Percentiles rank a stretch among this genome's conserved stretches.
phyloP scores from a whole-genome alignment of 2,888 invertebrate species.

The Lycia hirtaria region DNA sequence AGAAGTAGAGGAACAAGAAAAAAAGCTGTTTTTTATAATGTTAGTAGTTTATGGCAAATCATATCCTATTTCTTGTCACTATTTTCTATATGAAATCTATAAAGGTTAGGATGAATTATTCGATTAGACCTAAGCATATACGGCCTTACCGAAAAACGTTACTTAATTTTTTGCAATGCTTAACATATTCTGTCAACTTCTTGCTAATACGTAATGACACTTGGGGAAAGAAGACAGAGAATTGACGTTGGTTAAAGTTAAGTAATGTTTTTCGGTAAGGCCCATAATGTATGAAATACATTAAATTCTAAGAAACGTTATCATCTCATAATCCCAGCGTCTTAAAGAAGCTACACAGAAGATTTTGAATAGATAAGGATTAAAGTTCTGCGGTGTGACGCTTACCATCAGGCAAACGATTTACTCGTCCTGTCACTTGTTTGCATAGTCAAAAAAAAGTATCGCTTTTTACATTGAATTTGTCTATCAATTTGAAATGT shows the following conservation, averaged over 20 bases:
- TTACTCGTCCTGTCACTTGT: background rate
- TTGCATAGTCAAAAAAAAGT: background rate
- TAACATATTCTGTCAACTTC: too few relatives aligned
- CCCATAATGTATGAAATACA: slow-evolving; percentile 36
- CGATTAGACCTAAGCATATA: slow-evolving; percentile 19
- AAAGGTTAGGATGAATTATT: slow-evolving; percentile 5
- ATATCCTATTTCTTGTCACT: background rate
- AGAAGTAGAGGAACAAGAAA: too few relatives aligned
- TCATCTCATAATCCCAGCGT: slow-evolving; percentile 22
- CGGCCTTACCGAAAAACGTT: too few relatives aligned
- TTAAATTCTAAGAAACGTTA: slow-evolving; percentile 20
- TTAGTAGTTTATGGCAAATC: background rate
- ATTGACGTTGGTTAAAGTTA: too few relatives aligned
- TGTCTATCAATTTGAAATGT: background rate
- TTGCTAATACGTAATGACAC: too few relatives aligned
- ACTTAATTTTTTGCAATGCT: too few relatives aligned
- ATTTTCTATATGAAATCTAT: slow-evolving; percentile 1
- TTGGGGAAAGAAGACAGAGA: too few relatives aligned
- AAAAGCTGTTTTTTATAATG: too few relatives aligned
- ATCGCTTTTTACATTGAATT: background rate
- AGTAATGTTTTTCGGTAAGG: too few relatives aligned
- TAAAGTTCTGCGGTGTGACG: background rate
- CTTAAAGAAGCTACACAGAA: slow-evolving; percentile 9
- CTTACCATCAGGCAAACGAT: background rate
- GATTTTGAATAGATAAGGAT: slow-evolving; percentile 26